Base-by-base conservation (phyloP, 2,888 invertebrate species). In the Drosophila hawaiiensis region DNA sequence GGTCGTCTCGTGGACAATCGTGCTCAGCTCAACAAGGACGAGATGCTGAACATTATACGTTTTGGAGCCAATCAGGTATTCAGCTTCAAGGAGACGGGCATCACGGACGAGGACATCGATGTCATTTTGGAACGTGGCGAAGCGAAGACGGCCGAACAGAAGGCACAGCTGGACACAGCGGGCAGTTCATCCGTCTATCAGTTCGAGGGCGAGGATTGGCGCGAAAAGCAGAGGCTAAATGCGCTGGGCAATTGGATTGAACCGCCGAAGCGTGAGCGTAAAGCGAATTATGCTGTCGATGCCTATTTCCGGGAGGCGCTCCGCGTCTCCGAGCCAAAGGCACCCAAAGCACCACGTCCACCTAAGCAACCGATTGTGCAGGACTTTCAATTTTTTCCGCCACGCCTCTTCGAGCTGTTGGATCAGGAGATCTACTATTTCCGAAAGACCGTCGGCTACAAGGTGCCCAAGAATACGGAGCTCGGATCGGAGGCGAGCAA, bases 61-160 rank as follows among this genome's bases (percentile, higher is more conserved):
- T 99, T 99, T 91, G 99, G 99, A n/a, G 99, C 99, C 29, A 98
- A 99, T 93, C 98, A 99, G 91, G 99, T 99, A 12, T 99, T 99
- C 93, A 98, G 99, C 0, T 98, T 99, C 0, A 99, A 99, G 90
- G 98, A 98, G 90, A 98, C 98, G 0, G 99, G 98, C 90, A 97
- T 99, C 71, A 99, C 98, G 0, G 99, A 99, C 90, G 99, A 99
- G 91, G 99, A 99, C 92, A 99, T 99, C 84, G 99, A 99, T 88
- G 95, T 96, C 1, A 99, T 99, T 91, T 94, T 99, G 76, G 96
- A 96, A 85, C 97, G 97, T 87, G 99, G 99, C 59, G 99, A 99
- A 94, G 94, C 94, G 1, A 98, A 97, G 94, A 99, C 99, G 14
- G 96, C 97, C 89, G 97, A 98, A 93, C 94, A 99, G 92, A 97